Percentiles rank a stretch among this genome's conserved stretches.
Conservation (phyloP, 1,140 invertebrate genomes). For the Centruroides sculpturatus region DNA sequence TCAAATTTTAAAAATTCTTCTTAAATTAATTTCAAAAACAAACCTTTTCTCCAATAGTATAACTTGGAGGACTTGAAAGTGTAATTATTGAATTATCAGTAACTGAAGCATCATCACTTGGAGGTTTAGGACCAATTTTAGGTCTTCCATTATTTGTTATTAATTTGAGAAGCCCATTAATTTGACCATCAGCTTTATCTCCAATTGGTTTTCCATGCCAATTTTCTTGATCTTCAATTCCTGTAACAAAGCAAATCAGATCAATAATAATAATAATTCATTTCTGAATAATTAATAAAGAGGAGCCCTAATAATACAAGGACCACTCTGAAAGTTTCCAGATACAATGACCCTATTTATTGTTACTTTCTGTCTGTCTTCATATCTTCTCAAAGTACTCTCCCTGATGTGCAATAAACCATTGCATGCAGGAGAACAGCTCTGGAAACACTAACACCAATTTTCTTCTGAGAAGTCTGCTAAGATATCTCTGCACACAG, state of each 20-base stretch:
- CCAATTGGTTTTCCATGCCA: constrained; percentile 97
- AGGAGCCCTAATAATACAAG: background rate
- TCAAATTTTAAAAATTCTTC: background rate
- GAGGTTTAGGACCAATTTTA: constrained; percentile 44
- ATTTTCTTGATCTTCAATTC: constrained; percentile 81
- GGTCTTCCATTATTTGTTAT: constrained; percentile 4
- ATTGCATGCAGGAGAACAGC: too few relatives aligned
- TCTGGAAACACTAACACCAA: too few relatives aligned
- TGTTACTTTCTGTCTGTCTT: too few relatives aligned
- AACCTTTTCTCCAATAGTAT: constrained; percentile 45
- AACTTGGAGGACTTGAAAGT: constrained; percentile 68
- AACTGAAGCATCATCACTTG: constrained; percentile 49
- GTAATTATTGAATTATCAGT: constrained; percentile 59
- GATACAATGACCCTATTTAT: too few relatives aligned
- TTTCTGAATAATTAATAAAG: background rate
- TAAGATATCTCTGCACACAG: too few relatives aligned
- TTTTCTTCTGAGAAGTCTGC: too few relatives aligned
- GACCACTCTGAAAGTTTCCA: background rate
- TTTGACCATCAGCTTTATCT: constrained; percentile 47
- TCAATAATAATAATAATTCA: too few relatives aligned
- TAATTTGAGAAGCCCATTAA: constrained; percentile 2
- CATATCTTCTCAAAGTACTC: too few relatives aligned
- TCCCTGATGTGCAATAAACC: too few relatives aligned
- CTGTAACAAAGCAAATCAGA: constrained; percentile 38
- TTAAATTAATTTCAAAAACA: background rate